phyloP scores from a whole-genome alignment of 2,888 invertebrate species.

The Aspidiotus rigidus region DNA sequence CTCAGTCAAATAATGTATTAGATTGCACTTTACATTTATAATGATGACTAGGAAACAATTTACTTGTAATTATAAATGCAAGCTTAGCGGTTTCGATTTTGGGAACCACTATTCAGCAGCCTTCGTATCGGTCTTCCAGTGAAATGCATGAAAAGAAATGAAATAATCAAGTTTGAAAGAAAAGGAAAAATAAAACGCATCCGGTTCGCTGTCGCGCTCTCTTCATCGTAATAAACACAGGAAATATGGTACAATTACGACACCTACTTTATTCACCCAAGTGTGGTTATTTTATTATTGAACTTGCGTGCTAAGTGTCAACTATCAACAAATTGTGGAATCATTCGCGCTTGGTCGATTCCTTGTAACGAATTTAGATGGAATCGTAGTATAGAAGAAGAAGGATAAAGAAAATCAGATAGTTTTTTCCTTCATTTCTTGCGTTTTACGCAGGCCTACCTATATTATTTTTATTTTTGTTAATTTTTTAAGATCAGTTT shows the following conservation, averaged over 20 bases:
- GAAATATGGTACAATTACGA: conserved; percentile 33
- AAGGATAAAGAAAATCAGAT: too few species aligned
- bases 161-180: conserved; percentile 27
- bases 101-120: conserved; percentile 18
- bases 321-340: conserved; percentile 27
- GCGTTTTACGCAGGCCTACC: not conserved
- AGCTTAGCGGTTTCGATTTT: conserved; percentile 5
- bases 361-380: conserved; percentile 4
- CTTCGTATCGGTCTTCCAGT: conserved; percentile 19
- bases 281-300: conserved; percentile 18
- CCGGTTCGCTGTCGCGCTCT: conserved; percentile 19
- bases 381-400: too few species aligned
- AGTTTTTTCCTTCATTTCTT: not conserved
- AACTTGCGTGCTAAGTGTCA: conserved; percentile 25
- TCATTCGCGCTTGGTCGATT: conserved; percentile 22
- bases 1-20: too few species aligned
- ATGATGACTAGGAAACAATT: too few species aligned
- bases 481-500: not conserved
- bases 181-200: conserved; percentile 11
- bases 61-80: not conserved
- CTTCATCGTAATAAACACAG: conserved; percentile 28
- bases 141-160: conserved; percentile 18
- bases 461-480: not conserved
- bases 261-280: conserved; percentile 27
- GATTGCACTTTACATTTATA: too few species aligned